A percentile compares a stretch with the other conserved stretches of the same genome.
Evolutionary conservation across 2,113 vertebrate species (phyloP).

Genomic region (Malurus cyaneus): DNA sequence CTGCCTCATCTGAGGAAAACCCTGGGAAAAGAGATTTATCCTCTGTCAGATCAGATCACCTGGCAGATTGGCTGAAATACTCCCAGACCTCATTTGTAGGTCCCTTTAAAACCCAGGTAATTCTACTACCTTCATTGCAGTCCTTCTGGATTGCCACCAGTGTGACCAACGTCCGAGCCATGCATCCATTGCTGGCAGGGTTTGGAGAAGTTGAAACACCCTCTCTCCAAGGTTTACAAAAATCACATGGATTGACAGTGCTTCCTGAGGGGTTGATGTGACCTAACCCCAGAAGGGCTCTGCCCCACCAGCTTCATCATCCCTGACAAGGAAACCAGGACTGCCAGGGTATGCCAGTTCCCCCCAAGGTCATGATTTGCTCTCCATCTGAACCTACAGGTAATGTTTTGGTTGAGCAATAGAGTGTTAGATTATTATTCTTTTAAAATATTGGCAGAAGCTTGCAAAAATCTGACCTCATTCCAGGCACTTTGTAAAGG

Average conservation of each 20-base stretch:
- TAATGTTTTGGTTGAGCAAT: slow-evolving; percentile 5
- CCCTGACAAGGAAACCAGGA: neutral
- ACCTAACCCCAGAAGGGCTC: neutral
- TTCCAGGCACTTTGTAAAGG: slow-evolving; percentile 19
- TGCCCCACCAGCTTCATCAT: neutral
- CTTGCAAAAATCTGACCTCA: slow-evolving; percentile 42
- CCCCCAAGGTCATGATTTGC: neutral
- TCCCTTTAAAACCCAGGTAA: neutral
- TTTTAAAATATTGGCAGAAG: slow-evolving; percentile 23
- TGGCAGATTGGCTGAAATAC: neutral
- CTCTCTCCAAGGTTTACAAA: neutral
- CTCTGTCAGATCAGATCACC: neutral
- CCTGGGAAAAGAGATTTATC: neutral
- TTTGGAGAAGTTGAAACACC: neutral
- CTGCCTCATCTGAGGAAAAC: neutral
- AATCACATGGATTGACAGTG: neutral
- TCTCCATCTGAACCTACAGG: neutral
- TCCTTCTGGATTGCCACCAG: neutral
- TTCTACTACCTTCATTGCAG: neutral
- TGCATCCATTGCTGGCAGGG: fast-evolving
- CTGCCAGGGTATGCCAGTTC: neutral
- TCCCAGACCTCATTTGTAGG: neutral
- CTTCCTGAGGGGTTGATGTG: neutral
- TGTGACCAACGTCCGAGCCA: neutral
- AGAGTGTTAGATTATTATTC: slow-evolving; percentile 15